Evolutionary conservation across 1,140 invertebrate species (phyloP).

Genomic region (Ditylenchus dipsaci): DNA sequence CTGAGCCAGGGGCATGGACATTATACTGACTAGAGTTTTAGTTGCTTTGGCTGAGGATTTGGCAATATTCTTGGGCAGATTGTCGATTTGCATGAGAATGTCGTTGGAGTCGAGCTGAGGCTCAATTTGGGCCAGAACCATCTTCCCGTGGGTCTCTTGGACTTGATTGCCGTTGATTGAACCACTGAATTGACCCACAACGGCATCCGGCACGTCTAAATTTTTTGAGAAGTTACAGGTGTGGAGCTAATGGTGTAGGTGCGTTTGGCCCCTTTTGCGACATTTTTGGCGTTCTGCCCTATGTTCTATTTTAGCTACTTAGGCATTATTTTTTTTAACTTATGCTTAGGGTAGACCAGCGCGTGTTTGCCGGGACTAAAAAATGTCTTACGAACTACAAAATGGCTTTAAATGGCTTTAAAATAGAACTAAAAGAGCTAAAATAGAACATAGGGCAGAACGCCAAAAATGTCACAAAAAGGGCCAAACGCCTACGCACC

Average conservation of each 20-base stretch:
- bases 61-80: slow-evolving; percentile 20
- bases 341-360: no score
- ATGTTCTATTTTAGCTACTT: no score
- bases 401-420: no score
- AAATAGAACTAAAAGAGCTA: no score
- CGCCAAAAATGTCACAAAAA: not conserved
- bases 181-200: slow-evolving; percentile 15
- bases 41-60: slow-evolving; percentile 1
- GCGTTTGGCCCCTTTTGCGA: not conserved
- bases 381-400: no score
- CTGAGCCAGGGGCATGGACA: slow-evolving; percentile 25
- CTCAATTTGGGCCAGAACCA: slow-evolving; percentile 17
- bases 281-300: no score
- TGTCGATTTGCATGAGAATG: slow-evolving; percentile 32
- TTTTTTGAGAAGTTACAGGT: not conserved
- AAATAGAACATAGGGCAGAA: no score
- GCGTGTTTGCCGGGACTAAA: no score
- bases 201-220: slow-evolving; percentile 2
- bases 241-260: not conserved
- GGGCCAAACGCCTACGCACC: no score
- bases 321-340: no score
- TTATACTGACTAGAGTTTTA: slow-evolving; percentile 19
- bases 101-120: slow-evolving; percentile 29
- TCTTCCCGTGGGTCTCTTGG: not conserved
- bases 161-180: slow-evolving; percentile 21